Evolutionary conservation across 1,140 invertebrate species (phyloP).

Genomic region (Arctopsyche grandis): DNA sequence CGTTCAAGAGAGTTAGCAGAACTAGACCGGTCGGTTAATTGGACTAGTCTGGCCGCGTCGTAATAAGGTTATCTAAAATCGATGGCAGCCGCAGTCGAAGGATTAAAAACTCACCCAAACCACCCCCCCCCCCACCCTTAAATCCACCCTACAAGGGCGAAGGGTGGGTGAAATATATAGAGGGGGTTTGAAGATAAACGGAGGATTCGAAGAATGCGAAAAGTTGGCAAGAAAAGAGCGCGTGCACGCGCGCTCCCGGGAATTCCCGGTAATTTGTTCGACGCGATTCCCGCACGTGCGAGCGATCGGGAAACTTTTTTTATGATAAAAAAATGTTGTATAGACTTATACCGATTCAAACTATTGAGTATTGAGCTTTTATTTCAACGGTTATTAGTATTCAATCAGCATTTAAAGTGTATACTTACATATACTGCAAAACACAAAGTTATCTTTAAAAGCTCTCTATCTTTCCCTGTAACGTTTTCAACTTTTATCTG

Average conservation of each 20-base stretch:
- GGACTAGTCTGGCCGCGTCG: not conserved
- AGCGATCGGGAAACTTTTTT: not conserved
- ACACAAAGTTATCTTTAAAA: too few relatives aligned
- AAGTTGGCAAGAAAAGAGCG: not conserved
- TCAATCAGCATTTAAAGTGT: too few relatives aligned
- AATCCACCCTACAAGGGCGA: not conserved
- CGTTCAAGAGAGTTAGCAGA: not conserved
- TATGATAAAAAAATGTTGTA: too few relatives aligned
- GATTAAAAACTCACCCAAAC: not conserved
- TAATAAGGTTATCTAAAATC: slow-evolving; percentile 26
- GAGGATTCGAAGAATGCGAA: not conserved
- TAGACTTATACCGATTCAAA: too few relatives aligned
- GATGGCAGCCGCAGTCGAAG: not conserved
- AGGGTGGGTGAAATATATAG: too few relatives aligned
- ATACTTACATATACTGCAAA: too few relatives aligned
- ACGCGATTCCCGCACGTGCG: not conserved
- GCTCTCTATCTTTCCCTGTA: too few relatives aligned
- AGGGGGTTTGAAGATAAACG: too few relatives aligned
- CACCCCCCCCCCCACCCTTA: too few relatives aligned
- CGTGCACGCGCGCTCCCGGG: not conserved
- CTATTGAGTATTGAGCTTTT: too few relatives aligned
- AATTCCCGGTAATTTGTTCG: slow-evolving; percentile 18
- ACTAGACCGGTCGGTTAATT: slow-evolving; percentile 9
- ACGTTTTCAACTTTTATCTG: too few relatives aligned
- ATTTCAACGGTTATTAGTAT: too few relatives aligned